Percentiles rank a stretch among this genome's conserved stretches.
Conservation (phyloP, 2,888 invertebrate species). For the Apoderus coryli region DNA sequence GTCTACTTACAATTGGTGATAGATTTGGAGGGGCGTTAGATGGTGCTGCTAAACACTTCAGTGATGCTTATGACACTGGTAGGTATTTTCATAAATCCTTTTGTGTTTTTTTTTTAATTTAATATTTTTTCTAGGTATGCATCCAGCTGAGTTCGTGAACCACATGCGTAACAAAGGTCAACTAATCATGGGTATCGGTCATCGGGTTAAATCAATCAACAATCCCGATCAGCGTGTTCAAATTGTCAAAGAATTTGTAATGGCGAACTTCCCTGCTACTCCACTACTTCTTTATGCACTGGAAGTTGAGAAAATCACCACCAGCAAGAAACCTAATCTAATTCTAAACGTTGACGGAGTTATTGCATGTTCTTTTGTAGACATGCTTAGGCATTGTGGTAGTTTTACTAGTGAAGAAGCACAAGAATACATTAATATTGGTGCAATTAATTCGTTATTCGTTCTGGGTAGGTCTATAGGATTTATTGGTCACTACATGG, state of each 20-base stretch:
- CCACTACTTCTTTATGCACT: constrained; percentile 92
- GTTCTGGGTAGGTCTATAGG: constrained; percentile 97
- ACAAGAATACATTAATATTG: constrained; percentile 93
- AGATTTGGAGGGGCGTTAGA: constrained; percentile 97
- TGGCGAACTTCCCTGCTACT: constrained; percentile 84
- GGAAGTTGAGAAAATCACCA: constrained; percentile 97
- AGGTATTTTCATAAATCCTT: constrained; percentile 3
- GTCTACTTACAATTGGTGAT: constrained; percentile 94
- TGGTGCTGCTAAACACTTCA: constrained; percentile 95
- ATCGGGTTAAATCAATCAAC: constrained; percentile 80
- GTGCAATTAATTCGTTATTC: constrained; percentile 95
- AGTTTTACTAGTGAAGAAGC: constrained; percentile 95
- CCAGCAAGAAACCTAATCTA: constrained; percentile 98
- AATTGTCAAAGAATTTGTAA: constrained; percentile 89
- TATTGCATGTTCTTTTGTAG: constrained; percentile 95
- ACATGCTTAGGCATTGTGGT: constrained; percentile 85
- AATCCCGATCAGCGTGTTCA: constrained; percentile 98
- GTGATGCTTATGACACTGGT: constrained; percentile 88
- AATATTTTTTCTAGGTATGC: constrained; percentile 39
- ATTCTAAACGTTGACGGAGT: constrained; percentile 99
- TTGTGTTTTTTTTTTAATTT: constrained; percentile 9
- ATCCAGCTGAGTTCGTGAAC: constrained; percentile 98
- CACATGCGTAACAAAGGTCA: constrained; percentile 93
- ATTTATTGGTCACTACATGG: constrained; percentile 96
- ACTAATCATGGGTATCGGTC: constrained; percentile 98